Base-by-base conservation (phyloP, 2,797 vertebrate species). In the Rhadinocentrus ornatus region DNA sequence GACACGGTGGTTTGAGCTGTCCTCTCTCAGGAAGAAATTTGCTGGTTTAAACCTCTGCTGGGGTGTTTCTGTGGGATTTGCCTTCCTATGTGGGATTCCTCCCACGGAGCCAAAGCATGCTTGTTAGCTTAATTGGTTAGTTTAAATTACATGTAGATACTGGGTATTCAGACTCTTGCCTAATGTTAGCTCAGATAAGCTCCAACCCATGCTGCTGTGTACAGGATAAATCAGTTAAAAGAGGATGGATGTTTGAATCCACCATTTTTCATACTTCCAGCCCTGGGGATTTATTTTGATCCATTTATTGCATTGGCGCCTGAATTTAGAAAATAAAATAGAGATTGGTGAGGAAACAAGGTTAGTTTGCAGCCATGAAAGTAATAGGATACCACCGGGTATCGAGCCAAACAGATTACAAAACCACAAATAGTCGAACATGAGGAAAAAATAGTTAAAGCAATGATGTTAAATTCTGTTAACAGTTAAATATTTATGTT, bases 321-420 rank as follows among this genome's bases (percentile, higher is more conserved):
- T 15, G 31, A 50, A 37, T 71, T 73, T 56, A 24, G 44, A 41
- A 3, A 52, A 15, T 32, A 20, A 4, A 8, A 52, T 62, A 46
- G n/a, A 29, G 79, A 86, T 81, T 66, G 20, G 46, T 9, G 54
- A 32, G 22, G 15, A 65, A 71, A 80, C 20, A 0, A 66, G 46
- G 32, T 75, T 73, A 27, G 26, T 66, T 71, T 48, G 22, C 34
- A 53, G 56, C 71, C 27, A 13, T 37, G 8, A 54, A 62, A 44
- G 35, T 59, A 55, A 69, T 18, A 50, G 48, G 50, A 65, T 56
- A 67, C 37, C 31, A 31, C 52, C 32, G 32, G 35, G 71, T 71
- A 54, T 66, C 20, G 20, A 48, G 32, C 20, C 64, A 75, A 69
- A 74, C 32, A 66, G 15, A 76, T 63, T 41, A 3, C 5, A 59